phyloP scores from a whole-genome alignment of 1,140 invertebrate species.

The Psilanteris sp. region DNA sequence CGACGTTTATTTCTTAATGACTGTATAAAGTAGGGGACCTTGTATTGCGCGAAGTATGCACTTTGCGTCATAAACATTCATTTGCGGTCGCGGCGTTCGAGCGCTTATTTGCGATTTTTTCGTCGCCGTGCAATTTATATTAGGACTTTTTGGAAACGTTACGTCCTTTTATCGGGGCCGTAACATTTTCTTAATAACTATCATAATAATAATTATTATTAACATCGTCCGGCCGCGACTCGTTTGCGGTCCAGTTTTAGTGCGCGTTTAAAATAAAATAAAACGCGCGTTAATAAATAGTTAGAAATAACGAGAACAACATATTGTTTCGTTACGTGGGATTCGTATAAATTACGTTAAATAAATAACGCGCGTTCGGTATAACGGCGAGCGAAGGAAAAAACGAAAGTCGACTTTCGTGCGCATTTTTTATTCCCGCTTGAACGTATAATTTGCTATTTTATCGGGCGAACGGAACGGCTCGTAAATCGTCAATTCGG shows the following conservation, averaged over 20 bases:
- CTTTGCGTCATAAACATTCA: constrained; percentile 8
- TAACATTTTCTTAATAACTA: constrained; percentile 3
- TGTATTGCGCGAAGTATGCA: constrained; percentile 8
- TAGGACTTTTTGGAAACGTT: not conserved
- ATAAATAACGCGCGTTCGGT: constrained; percentile 20
- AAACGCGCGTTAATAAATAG: too few species aligned
- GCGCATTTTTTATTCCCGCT: constrained; percentile 19
- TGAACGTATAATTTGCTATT: constrained; percentile 50
- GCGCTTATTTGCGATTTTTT: too few species aligned
- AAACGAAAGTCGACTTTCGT: too few species aligned
- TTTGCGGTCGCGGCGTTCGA: too few species aligned
- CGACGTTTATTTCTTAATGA: constrained; percentile 18
- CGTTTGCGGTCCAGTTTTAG: too few species aligned
- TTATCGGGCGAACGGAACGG: constrained; percentile 29
- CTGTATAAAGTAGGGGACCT: constrained; percentile 29
- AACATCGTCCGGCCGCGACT: too few species aligned
- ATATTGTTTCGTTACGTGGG: constrained; percentile 14
- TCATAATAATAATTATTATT: constrained; percentile 10
- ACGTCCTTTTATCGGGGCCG: not conserved
- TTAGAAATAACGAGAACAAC: too few species aligned
- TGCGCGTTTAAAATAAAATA: too few species aligned
- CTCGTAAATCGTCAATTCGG: constrained; percentile 41
- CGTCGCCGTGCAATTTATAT: constrained; percentile 8
- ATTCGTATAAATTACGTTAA: constrained; percentile 19
- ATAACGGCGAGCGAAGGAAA: too few species aligned